Conservation (phyloP, 2,888 invertebrate species). For the Cerceris ruficornis region DNA sequence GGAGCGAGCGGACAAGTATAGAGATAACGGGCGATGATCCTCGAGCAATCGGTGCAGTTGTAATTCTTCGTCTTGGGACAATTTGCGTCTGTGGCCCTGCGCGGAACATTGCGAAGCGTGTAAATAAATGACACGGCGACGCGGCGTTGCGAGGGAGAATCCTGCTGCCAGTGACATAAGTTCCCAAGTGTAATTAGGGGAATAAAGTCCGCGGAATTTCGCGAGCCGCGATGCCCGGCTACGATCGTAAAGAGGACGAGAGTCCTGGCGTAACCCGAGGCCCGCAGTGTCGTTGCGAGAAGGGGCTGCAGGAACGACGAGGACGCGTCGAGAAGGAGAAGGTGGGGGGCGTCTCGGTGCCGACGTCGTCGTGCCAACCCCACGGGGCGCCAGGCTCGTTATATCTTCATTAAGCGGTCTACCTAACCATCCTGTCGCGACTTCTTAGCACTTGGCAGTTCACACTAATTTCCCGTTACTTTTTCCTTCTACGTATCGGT, state of each 20-base stretch:
- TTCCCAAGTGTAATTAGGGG: slow-evolving; percentile 77
- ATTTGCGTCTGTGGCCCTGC: not conserved
- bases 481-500: slow-evolving; percentile 60
- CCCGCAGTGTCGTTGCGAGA: slow-evolving; percentile 49
- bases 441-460: slow-evolving; percentile 66
- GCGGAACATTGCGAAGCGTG: slow-evolving; percentile 37
- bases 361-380: slow-evolving; percentile 71
- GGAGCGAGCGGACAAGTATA: not conserved
- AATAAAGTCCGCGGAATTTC: slow-evolving; percentile 78
- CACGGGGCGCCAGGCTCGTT: slow-evolving; percentile 74
- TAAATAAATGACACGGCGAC: slow-evolving; percentile 28
- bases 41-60: not conserved
- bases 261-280: slow-evolving; percentile 65
- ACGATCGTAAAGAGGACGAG: slow-evolving; percentile 67
- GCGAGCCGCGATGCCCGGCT: slow-evolving; percentile 56
- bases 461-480: slow-evolving; percentile 61
- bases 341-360: slow-evolving; percentile 68
- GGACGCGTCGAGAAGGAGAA: slow-evolving; percentile 62
- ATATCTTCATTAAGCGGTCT: slow-evolving; percentile 78
- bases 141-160: slow-evolving; percentile 37
- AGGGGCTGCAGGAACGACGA: slow-evolving; percentile 55
- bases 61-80: not conserved
- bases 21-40: not conserved
- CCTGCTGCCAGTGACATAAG: slow-evolving; percentile 68
- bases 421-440: slow-evolving; percentile 69